A percentile compares a stretch with the other conserved stretches of the same genome.
These are phyloP conservation scores for Beaufortia kweichowensis DNA, from an alignment of 2,113 vertebrate species.

Conservation along the genomic window DNA sequence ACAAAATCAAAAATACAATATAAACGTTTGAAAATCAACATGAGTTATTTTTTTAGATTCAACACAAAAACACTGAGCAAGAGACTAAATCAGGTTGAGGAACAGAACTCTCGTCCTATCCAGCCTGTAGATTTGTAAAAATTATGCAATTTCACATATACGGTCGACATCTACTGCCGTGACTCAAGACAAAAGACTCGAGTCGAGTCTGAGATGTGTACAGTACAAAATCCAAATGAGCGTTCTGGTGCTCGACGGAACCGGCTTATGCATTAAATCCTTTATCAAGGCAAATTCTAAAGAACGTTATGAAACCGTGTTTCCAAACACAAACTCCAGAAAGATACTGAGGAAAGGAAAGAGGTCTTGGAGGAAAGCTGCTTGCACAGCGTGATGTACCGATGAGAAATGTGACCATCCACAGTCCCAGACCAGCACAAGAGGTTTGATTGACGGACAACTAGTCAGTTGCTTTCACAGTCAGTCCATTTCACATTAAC, in stretches of 20 bases:
- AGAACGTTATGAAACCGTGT: no score
- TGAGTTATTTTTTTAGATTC: constrained; percentile 64
- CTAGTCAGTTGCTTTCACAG: not conserved
- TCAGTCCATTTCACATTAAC: constrained; percentile 17
- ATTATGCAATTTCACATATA: constrained; percentile 61
- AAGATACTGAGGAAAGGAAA: not conserved
- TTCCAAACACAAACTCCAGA: not conserved
- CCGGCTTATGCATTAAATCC: not conserved
- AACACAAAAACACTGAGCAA: constrained; percentile 67
- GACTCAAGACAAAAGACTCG: constrained; percentile 60
- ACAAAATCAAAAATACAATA: constrained; percentile 76
- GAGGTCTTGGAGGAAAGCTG: not conserved
- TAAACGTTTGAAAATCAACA: constrained; percentile 76
- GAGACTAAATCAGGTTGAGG: constrained; percentile 55
- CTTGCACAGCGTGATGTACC: not conserved
- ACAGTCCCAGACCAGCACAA: not conserved
- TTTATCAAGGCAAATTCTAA: constrained; percentile 7
- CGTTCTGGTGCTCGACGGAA: constrained; percentile 56
- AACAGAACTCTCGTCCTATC: constrained; percentile 57
- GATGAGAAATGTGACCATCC: not conserved
- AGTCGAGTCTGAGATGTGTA: constrained; percentile 56
- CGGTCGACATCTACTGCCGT: constrained; percentile 46
- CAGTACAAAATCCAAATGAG: constrained; percentile 63
- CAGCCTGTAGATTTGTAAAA: constrained; percentile 57
- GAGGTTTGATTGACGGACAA: not conserved